phyloP scores from a whole-genome alignment of 2,888 invertebrate species.

The Nomada flava region DNA sequence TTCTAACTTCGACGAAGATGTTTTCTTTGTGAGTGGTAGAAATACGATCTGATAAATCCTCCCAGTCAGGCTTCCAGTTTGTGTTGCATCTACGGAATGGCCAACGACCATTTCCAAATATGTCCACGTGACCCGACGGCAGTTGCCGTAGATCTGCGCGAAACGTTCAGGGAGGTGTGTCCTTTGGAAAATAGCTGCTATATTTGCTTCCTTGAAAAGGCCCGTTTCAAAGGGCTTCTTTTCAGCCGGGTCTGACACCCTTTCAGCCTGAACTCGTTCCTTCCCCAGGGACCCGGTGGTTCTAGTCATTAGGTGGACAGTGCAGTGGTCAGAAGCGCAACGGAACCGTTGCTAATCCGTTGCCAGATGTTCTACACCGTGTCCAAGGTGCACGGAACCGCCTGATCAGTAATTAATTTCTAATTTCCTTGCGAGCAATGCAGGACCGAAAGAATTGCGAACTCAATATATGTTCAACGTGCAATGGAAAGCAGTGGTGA shows the following conservation, averaged over 20 bases:
- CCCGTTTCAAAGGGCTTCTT: conserved; percentile 4
- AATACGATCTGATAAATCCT: no score
- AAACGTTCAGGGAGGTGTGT: background rate
- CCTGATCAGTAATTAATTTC: background rate
- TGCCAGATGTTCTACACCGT: conserved; percentile 1
- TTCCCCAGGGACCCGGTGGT: background rate
- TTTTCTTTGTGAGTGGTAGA: no score
- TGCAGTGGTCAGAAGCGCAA: background rate
- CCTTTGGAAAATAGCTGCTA: background rate
- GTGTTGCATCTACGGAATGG: background rate
- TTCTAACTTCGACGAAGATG: no score
- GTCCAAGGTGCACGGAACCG: background rate
- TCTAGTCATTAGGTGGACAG: background rate
- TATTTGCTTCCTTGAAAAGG: conserved; percentile 1
- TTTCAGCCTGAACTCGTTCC: conserved; percentile 2
- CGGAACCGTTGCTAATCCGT: conserved; percentile 4
- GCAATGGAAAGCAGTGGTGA: no score
- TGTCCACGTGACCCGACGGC: background rate
- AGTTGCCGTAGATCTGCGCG: background rate
- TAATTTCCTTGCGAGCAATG: background rate
- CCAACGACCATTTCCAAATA: background rate
- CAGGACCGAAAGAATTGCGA: no score
- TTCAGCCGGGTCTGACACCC: conserved; percentile 4
- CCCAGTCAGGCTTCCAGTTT: background rate
- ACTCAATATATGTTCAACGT: no score